phyloP scores from a whole-genome alignment of 2,888 invertebrate species.

The Erynnis tages region DNA sequence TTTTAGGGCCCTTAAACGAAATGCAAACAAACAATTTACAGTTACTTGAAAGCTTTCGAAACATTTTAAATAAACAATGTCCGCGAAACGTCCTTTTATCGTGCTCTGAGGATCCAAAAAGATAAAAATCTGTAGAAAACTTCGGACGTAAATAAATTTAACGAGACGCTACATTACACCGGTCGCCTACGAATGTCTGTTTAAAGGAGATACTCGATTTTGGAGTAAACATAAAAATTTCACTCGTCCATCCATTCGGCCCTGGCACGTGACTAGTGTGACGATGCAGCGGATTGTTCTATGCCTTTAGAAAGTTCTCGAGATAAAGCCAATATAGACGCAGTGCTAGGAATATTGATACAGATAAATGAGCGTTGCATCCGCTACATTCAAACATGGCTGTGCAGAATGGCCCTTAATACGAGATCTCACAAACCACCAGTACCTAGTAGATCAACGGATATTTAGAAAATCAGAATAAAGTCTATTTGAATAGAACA shows the following conservation, averaged over 20 bases:
- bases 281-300: slow-evolving; percentile 6
- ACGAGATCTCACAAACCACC: no score
- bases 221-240: slow-evolving; percentile 32
- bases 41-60: background rate
- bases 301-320: slow-evolving; percentile 16
- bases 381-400: background rate
- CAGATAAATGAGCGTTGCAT: background rate
- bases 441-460: no score
- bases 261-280: slow-evolving; percentile 20
- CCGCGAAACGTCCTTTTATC: background rate
- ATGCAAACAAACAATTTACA: no score
- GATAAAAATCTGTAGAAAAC: slow-evolving; percentile 14
- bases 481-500: no score
- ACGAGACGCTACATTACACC: slow-evolving; percentile 1
- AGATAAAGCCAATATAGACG: slow-evolving; percentile 8
- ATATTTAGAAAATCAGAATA: no score
- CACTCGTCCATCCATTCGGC: slow-evolving; percentile 30
- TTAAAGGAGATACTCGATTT: slow-evolving; percentile 30
- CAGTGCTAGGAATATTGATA: slow-evolving; percentile 1
- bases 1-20: no score
- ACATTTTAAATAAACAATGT: background rate
- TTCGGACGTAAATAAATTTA: slow-evolving; percentile 26
- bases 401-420: background rate
- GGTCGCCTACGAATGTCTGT: slow-evolving; percentile 28
- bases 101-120: background rate